A percentile compares a stretch with the other conserved stretches of the same genome.
phyloP scores from a whole-genome alignment of 2,113 vertebrate genomes.

The Bostrychus sinensis region DNA sequence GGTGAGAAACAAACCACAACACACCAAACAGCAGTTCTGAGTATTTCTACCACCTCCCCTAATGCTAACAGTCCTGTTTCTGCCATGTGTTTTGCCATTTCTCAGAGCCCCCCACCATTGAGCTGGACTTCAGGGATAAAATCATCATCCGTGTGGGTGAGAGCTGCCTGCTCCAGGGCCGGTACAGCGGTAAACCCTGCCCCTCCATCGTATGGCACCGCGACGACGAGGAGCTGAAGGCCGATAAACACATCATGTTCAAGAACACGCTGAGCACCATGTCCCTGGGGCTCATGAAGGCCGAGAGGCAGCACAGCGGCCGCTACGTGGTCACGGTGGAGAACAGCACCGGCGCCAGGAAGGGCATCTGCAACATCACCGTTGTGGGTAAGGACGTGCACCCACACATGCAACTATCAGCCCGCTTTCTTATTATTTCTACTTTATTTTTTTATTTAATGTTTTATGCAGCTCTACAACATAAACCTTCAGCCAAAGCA shows the following conservation, averaged over 20 bases:
- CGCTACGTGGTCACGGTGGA: constrained; percentile 92
- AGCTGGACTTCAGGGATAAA: constrained; percentile 95
- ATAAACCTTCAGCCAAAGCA: too few species aligned
- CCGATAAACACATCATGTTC: constrained; percentile 86
- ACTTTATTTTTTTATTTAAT: too few species aligned
- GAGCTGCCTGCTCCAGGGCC: constrained; percentile 90
- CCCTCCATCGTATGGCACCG: constrained; percentile 91
- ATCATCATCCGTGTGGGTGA: constrained; percentile 91
- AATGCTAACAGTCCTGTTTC: background rate
- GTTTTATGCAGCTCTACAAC: too few species aligned
- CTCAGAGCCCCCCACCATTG: constrained; percentile 93
- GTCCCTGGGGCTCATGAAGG: constrained; percentile 88
- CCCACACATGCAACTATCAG: too few species aligned
- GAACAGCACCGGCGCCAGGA: constrained; percentile 93
- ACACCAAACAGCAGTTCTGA: background rate
- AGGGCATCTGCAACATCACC: constrained; percentile 89
- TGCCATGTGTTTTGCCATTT: background rate
- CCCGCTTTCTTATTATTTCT: too few species aligned
- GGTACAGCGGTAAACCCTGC: constrained; percentile 91
- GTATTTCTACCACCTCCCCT: background rate
- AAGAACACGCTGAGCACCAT: constrained; percentile 88
- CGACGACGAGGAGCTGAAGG: constrained; percentile 88
- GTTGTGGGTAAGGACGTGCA: constrained; percentile 87
- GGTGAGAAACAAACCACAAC: constrained; percentile 76
- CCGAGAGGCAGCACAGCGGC: constrained; percentile 89